Base-by-base conservation (phyloP, 1,140 invertebrate genomes). In the Temnothorax nylanderi region DNA sequence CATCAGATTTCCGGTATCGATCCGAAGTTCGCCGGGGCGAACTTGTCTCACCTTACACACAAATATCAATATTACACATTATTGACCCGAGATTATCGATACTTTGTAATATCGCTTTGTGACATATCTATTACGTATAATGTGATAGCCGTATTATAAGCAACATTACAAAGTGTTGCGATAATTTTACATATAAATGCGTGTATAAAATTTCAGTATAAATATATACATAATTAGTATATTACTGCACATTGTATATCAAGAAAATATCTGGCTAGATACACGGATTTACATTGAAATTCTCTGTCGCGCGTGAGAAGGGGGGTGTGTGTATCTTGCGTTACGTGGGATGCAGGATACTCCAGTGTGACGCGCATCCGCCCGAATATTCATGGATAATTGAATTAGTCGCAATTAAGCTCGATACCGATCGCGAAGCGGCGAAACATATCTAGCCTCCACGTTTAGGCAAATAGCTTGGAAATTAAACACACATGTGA, bases 371-470 rank as follows among this genome's bases (percentile, higher is more conserved):
- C 44, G 77, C 49, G 51, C 49, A 60, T 60, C 51, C 65, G 85
- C 11, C 26, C 65, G 78, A 87, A 84, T 87, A 87, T 76, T 74
- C 81, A 13, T 34, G 71, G 71, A 76, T 85, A 85, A 85, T 75
- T 85, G 81, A 87, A 85, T 87, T 87, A 87, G 81, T 67, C 81
- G 71, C 62, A 87, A 87, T 87, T 87, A 87, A 87, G 56, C 67
- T 13, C 78, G 86, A 87, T 87, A 74, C 86, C 80, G 64, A 87
- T 87, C 86, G 47, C 81, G 56, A 62, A 74, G 58, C 60, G 37
- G 18, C 21, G 67, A 74, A 87, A 87, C 69, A 26, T 75, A 87
- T 87, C 78, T 87, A 87, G 84, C 56, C 78, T 51, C 58, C 11
- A 58, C 60, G 41, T 62, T 84, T 41, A 34, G 49, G 69, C 56